Base-by-base conservation (phyloP, 1,140 invertebrate genomes). In the Akabosia matsudoensis region DNA sequence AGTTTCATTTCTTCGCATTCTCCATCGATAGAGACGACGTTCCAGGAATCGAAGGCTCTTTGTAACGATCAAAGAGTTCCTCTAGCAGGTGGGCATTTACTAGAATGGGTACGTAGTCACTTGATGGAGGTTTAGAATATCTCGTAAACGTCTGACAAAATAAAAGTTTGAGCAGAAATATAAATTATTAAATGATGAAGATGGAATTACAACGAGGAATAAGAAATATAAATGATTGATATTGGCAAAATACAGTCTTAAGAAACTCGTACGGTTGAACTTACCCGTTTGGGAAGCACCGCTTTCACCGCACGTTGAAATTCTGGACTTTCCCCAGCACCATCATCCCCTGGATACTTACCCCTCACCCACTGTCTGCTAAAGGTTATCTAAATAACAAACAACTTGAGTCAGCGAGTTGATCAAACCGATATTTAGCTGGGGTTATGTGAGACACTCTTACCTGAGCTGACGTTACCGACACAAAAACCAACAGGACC, bases 1-100 rank as follows among this genome's bases (percentile, higher is more conserved):
- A n/a, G n/a, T n/a, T n/a, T n/a, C n/a, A n/a, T n/a, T n/a, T n/a
- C n/a, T n/a, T n/a, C n/a, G n/a, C n/a, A n/a, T n/a, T n/a, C n/a
- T n/a, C n/a, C n/a, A n/a, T n/a, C n/a, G n/a, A n/a, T n/a, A n/a
- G n/a, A n/a, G n/a, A n/a, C n/a, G n/a, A 22, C 4, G 24, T 2
- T 10, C 7, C 61, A 30, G 54, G n/a, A n/a, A 45, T 10, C 37
- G 37, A 45, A 16, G 61, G 61, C 28, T 67, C 61, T 31, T 31
- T 28, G 3, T 13, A 7, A 10, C 61, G 28, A 1, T 67, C 61
- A 4, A 30, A 30, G n/a, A 67, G 28, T 67, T 67, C 61, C 30
- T 67, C 61, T n/a, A 67, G 61, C 24, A 67, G 26, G 61, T 67
- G 61, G 30, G 61, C 4, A 31, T 30, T 67, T 30, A 67, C 61